Percentiles rank a stretch among this genome's conserved stretches.
phyloP scores from a whole-genome alignment of 2,797 vertebrate species.

The Coranthus polyacanthus region DNA sequence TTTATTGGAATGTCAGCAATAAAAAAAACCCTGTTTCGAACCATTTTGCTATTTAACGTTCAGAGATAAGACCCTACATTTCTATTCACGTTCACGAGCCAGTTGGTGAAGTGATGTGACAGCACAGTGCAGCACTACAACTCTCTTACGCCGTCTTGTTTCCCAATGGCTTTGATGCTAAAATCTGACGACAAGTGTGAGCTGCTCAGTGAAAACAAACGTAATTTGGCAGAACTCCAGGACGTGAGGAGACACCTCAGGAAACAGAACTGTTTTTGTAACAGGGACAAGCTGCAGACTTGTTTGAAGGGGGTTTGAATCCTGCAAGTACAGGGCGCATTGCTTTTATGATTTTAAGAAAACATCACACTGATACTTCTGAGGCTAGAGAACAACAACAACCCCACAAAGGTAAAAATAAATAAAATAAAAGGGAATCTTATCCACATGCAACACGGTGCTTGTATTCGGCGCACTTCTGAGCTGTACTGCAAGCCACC shows the following conservation, averaged over 20 bases:
- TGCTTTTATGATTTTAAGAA: neutral
- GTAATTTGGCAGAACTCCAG: slow-evolving; percentile 24
- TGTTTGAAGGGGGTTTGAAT: too few relatives aligned
- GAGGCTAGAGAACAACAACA: slow-evolving; percentile 1
- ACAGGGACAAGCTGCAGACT: slow-evolving; percentile 9
- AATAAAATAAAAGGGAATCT: slow-evolving; percentile 31
- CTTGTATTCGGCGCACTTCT: slow-evolving; percentile 33
- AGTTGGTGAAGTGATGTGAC: neutral
- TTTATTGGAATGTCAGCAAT: slow-evolving; percentile 13
- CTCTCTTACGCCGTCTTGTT: slow-evolving; percentile 10
- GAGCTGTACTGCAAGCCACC: slow-evolving; percentile 45
- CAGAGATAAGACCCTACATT: too few relatives aligned
- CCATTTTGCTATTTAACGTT: too few relatives aligned
- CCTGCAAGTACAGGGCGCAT: neutral
- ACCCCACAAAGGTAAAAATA: neutral
- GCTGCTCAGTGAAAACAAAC: slow-evolving; percentile 60
- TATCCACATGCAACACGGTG: slow-evolving; percentile 31
- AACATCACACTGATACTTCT: neutral
- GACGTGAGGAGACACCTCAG: slow-evolving; percentile 20
- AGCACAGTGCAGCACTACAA: neutral
- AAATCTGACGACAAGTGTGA: slow-evolving; percentile 36
- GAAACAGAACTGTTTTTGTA: slow-evolving; percentile 32
- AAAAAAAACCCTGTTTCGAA: too few relatives aligned
- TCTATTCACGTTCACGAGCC: too few relatives aligned
- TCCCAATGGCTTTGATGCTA: slow-evolving; percentile 31